Evolutionary conservation across 2,797 vertebrate genomes (phyloP), one percentile per base, ranked within the genome.

Genomic region (Nothura maculosa): DNA sequence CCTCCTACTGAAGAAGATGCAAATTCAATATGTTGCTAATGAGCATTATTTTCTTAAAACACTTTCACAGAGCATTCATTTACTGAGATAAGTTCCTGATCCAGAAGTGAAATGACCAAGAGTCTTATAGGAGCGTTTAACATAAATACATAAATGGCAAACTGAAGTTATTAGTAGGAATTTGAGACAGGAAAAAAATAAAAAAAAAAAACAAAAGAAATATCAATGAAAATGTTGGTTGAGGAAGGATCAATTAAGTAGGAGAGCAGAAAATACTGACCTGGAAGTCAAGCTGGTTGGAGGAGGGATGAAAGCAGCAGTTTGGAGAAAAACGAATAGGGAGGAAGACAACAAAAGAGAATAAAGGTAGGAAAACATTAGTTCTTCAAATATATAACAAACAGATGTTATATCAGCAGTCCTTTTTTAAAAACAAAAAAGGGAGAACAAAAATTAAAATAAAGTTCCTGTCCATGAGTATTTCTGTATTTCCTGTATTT

Each of bases 201-300:
- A 47, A 47, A 43, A 43, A 43, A 43, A 15, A 17, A 43, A 42
- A 43, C 18, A 95, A 95, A 67, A 94, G 75, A 96, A 96, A 63
- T 77, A 92, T 84, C 94, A 94, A 90, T 87, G 94, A 97, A 97
- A 96, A 96, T 24, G 22, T 94, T 94, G 93, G 92, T 78, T 96
- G 91, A 22, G 36, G 89, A 92, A 92, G 84, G 60, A 96, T 87
- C 58, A 87, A 48, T n/a, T 94, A 94, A 96, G 73, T 91, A 97
- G 95, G 87, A 94, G 84, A 96, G 93, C 92, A 92, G 87, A 95
- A 97, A 96, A 94, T 98, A 98, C 99, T 99, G 98, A 99, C 99
- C 99, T 99, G 96, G 99, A 98, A 97, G 98, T 98, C 98, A 99
- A 98, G 98, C 99, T 99, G 98, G 96, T 98, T 98, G 98, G 82